These are phyloP conservation scores for Malurus leucopterus DNA, from an alignment of 2,797 vertebrate genomes.

Conservation along the genomic window DNA sequence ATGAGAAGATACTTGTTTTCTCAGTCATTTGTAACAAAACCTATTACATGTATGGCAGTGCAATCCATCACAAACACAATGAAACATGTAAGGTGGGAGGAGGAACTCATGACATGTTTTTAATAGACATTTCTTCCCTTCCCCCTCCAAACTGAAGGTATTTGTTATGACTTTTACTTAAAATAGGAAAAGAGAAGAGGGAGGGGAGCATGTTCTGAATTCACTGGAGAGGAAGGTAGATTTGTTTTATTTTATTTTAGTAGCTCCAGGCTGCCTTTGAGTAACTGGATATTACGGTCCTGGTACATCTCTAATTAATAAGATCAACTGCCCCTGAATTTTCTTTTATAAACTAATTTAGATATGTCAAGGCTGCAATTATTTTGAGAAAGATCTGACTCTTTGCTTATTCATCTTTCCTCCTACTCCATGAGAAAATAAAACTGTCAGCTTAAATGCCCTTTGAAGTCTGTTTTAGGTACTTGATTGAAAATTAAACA, in stretches of 20 bases:
- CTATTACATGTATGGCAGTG: slow-evolving; percentile 27
- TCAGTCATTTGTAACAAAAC: slow-evolving; percentile 59
- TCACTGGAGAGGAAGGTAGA: slow-evolving; percentile 45
- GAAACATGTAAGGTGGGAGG: slow-evolving; percentile 47
- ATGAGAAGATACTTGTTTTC: slow-evolving; percentile 49
- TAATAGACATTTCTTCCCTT: slow-evolving; percentile 47
- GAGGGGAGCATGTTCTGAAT: slow-evolving; percentile 16
- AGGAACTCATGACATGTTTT: slow-evolving; percentile 31
- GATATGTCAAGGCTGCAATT: slow-evolving; percentile 74
- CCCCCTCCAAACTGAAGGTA: neutral
- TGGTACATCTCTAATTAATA: slow-evolving; percentile 75
- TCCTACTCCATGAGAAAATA: slow-evolving; percentile 73
- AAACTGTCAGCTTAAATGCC: slow-evolving; percentile 69
- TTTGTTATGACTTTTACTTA: slow-evolving; percentile 33
- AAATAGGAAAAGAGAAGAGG: neutral
- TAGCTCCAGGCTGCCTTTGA: slow-evolving; percentile 62
- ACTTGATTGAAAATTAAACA: slow-evolving; percentile 71
- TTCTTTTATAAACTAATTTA: slow-evolving; percentile 78
- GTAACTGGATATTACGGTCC: slow-evolving; percentile 61
- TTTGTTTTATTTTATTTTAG: slow-evolving; percentile 68
- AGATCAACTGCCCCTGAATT: slow-evolving; percentile 73
- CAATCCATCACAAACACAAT: slow-evolving; percentile 49
- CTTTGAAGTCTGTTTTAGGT: slow-evolving; percentile 74
- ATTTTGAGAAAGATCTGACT: slow-evolving; percentile 76
- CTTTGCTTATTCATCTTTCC: slow-evolving; percentile 72